A percentile compares a stretch with the other conserved stretches of the same genome.
Conservation (phyloP, 2,113 vertebrate genomes). For the Hassar affinis region DNA sequence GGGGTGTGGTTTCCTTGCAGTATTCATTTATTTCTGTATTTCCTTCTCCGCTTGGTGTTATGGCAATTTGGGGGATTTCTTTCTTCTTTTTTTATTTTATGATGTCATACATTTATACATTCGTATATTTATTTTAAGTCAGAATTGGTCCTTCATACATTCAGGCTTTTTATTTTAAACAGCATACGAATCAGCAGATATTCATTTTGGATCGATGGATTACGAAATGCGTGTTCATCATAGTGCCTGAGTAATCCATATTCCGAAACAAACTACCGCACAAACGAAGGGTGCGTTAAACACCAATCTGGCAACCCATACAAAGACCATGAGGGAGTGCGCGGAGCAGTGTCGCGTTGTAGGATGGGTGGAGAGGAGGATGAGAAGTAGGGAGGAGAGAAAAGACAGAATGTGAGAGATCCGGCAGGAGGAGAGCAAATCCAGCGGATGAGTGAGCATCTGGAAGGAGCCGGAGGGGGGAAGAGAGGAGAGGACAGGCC, state of each 20-base stretch:
- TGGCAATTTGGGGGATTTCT: no score
- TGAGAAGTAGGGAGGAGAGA: constrained; percentile 26
- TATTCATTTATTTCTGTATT: no score
- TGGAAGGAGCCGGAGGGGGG: constrained; percentile 44
- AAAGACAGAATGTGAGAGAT: constrained; percentile 40
- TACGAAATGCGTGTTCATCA: not conserved
- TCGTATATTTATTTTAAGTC: no score
- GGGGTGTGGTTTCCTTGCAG: no score
- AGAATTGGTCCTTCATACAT: no score
- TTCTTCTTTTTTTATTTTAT: no score
- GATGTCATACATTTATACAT: no score
- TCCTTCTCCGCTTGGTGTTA: no score
- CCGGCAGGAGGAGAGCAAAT: constrained; percentile 51
- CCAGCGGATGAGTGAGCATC: constrained; percentile 43
- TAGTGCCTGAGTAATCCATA: not conserved
- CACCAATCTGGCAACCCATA: constrained; percentile 20
- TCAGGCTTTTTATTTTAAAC: not conserved
- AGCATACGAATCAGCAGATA: not conserved
- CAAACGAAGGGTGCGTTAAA: not conserved
- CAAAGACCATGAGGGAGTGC: not conserved
- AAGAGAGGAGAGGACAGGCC: constrained; percentile 69
- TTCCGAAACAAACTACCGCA: not conserved
- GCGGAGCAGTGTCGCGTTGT: not conserved
- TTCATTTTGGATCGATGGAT: not conserved
- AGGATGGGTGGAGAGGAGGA: constrained; percentile 47